phyloP scores from a whole-genome alignment of 53 echinoderm and acorn worm genomes.

The Echinometra lucunter region DNA sequence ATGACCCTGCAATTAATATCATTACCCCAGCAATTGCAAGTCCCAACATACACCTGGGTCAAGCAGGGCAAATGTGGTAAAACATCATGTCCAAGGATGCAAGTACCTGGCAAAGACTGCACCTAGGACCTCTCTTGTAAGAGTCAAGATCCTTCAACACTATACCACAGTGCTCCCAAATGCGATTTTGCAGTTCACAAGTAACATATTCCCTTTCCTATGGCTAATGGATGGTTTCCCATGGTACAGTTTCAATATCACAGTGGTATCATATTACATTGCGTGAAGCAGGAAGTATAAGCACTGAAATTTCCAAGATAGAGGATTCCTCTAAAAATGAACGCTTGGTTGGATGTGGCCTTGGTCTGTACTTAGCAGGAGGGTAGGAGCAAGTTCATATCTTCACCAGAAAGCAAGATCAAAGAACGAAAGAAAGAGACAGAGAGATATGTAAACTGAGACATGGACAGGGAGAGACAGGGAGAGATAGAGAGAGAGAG shows the following conservation, averaged over 20 bases:
- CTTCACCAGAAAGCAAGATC: conserved; percentile 18
- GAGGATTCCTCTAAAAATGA: neutral
- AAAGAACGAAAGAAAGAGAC: neutral
- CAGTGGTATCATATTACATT: neutral
- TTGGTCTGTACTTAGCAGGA: neutral
- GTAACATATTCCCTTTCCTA: neutral
- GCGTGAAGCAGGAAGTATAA: neutral
- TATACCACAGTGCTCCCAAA: too few species aligned
- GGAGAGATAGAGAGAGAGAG: neutral
- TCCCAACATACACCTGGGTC: too few species aligned
- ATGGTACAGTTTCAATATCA: neutral
- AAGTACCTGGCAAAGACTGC: too few species aligned
- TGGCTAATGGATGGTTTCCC: neutral
- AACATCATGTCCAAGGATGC: too few species aligned
- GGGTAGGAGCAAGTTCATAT: neutral
- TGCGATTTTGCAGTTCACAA: too few species aligned
- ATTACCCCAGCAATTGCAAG: too few species aligned
- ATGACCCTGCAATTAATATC: too few species aligned
- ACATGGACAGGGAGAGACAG: neutral
- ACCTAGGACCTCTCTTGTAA: too few species aligned
- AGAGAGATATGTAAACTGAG: neutral
- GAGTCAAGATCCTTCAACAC: too few species aligned
- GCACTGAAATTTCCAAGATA: neutral
- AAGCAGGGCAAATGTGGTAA: too few species aligned
- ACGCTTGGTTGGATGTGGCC: neutral